These are phyloP conservation scores for Acrocephalus arundinaceus DNA, from an alignment of 2,113 vertebrate genomes.

Conservation along the genomic window DNA sequence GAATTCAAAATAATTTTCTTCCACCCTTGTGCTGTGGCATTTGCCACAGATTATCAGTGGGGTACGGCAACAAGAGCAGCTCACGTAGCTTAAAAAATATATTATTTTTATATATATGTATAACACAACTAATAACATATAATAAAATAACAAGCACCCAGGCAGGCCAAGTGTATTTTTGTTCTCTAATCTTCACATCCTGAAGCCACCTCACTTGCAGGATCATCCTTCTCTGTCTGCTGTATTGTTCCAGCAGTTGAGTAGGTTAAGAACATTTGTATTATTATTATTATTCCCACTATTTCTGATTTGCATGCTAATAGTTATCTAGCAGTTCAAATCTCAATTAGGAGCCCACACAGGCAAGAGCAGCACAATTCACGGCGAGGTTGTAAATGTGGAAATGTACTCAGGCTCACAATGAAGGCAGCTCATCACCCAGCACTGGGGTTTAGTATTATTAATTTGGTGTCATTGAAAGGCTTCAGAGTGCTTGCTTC, in stretches of 20 bases:
- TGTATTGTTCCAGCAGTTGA: not conserved
- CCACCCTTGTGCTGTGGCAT: not conserved
- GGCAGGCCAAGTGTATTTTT: not conserved
- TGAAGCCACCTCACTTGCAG: not conserved
- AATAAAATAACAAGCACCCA: not conserved
- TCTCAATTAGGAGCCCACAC: slow-evolving; percentile 28
- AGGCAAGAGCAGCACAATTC: slow-evolving; percentile 1
- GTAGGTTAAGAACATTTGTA: slow-evolving; percentile 7
- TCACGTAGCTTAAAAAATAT: not conserved
- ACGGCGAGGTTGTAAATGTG: not conserved
- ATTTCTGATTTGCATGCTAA: slow-evolving; percentile 38
- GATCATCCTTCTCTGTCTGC: not conserved
- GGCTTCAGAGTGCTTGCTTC: not conserved
- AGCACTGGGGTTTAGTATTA: not conserved
- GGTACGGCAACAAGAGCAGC: not conserved
- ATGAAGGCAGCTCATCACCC: not conserved
- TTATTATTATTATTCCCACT: slow-evolving; percentile 18
- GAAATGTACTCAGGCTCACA: not conserved
- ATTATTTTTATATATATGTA: not conserved
- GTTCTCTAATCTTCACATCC: not conserved
- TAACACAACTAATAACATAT: not conserved
- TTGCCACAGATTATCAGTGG: not conserved
- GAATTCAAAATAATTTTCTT: not conserved
- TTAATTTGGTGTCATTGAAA: slow-evolving; percentile 26
- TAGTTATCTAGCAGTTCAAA: not conserved